phyloP scores from a whole-genome alignment of 2,888 invertebrate species.

The Drosophila crucigera region DNA sequence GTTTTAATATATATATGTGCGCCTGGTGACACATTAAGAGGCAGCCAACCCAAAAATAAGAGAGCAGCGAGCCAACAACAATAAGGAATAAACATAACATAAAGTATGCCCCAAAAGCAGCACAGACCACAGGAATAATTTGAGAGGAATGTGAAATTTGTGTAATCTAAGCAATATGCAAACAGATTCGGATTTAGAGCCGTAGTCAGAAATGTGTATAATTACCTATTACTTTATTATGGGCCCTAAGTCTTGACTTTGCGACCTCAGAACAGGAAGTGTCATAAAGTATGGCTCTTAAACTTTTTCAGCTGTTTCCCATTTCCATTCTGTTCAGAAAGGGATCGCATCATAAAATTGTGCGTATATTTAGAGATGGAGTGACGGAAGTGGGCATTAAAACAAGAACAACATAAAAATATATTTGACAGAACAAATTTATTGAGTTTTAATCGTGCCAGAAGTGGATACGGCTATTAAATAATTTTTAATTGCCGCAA shows the following conservation, averaged over 20 bases:
- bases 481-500: conserved; percentile 20
- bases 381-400: conserved; percentile 26
- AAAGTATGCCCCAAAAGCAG: background rate
- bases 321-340: background rate
- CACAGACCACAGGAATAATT: conserved; percentile 27
- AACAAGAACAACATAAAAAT: conserved; percentile 36
- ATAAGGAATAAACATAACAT: conserved; percentile 26
- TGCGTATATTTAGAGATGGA: conserved; percentile 23
- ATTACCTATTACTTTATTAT: background rate
- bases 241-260: conserved; percentile 10
- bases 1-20: conserved; percentile 62
- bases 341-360: conserved; percentile 42
- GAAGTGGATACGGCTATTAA: conserved; percentile 23
- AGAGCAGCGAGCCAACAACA: conserved; percentile 17
- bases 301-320: background rate
- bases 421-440: conserved; percentile 33
- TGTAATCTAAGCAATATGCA: conserved; percentile 18
- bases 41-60: conserved; percentile 14
- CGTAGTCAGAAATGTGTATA: conserved; percentile 19
- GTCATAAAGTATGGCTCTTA: conserved; percentile 23
- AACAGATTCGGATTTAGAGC: background rate
- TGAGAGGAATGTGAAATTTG: conserved; percentile 28
- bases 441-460: conserved; percentile 44
- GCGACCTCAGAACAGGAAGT: conserved; percentile 28
- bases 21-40: conserved; percentile 59